Percentiles rank a stretch among this genome's conserved stretches.
These are phyloP conservation scores for Anoplius nigerrimus DNA, from an alignment of 2,888 invertebrate genomes.

Conservation along the genomic window DNA sequence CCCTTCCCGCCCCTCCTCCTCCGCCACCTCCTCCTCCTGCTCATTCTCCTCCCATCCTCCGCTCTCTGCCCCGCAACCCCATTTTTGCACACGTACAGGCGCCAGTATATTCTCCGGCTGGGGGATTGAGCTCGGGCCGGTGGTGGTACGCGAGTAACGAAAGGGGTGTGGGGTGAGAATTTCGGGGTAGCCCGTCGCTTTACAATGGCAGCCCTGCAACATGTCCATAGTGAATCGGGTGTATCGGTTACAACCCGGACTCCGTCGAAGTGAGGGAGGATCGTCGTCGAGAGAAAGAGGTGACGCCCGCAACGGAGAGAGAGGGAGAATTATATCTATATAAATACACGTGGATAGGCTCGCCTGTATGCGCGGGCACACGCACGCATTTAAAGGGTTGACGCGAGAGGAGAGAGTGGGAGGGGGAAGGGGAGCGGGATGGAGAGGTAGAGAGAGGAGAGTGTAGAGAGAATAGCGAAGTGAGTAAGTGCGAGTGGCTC, in stretches of 20 bases:
- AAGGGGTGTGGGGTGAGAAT: conserved; percentile 12
- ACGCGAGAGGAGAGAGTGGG: conserved; percentile 38
- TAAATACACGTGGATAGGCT: not conserved
- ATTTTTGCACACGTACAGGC: conserved; percentile 32
- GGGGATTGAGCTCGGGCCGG: not conserved
- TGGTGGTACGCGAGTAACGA: conserved; percentile 12
- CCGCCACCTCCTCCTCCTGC: conserved; percentile 33
- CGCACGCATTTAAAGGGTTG: conserved; percentile 19
- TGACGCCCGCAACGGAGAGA: conserved; percentile 3
- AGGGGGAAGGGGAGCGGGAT: conserved; percentile 34
- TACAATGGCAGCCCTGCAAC: conserved; percentile 50
- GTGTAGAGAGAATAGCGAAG: conserved; percentile 45
- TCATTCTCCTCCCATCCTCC: conserved; percentile 13
- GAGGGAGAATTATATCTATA: not conserved
- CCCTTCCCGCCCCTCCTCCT: conserved; percentile 28
- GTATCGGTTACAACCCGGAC: conserved; percentile 22
- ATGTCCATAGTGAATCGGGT: conserved; percentile 33
- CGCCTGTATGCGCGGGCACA: not conserved
- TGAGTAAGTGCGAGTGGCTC: conserved; percentile 71
- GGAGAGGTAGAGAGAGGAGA: conserved; percentile 39
- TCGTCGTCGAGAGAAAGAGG: conserved; percentile 15
- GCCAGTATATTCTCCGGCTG: conserved; percentile 12
- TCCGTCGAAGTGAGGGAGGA: conserved; percentile 1
- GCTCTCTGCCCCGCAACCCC: conserved; percentile 21
- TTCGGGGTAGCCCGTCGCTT: conserved; percentile 42